These are phyloP conservation scores for Todus mexicanus DNA, from an alignment of 2,797 vertebrate species.

Conservation along the genomic window DNA sequence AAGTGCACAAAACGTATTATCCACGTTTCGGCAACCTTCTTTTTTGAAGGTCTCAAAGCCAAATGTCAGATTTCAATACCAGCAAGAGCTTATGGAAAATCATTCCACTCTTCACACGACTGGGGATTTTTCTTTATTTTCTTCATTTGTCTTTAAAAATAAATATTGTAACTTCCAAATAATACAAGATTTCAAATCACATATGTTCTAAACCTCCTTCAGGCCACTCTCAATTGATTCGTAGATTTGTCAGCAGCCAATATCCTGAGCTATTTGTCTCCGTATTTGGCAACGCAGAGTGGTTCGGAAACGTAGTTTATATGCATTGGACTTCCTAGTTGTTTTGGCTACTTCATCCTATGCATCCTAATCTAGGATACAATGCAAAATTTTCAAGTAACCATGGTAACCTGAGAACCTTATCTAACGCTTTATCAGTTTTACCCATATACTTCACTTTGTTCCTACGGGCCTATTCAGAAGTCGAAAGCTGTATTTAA, in stretches of 20 bases:
- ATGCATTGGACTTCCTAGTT: slow-evolving; percentile 50
- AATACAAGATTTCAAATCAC: background rate
- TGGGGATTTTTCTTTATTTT: background rate
- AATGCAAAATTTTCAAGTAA: slow-evolving; percentile 68
- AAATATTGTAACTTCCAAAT: background rate
- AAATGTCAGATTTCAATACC: slow-evolving; percentile 31
- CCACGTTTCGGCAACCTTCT: slow-evolving; percentile 42
- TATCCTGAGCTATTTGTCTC: slow-evolving; percentile 27
- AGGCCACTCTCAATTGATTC: slow-evolving; percentile 10
- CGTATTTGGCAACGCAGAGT: background rate
- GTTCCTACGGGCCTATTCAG: slow-evolving; percentile 53
- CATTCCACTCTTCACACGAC: background rate
- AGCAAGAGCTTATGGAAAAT: slow-evolving; percentile 6
- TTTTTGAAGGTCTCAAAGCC: slow-evolving; percentile 27
- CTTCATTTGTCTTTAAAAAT: background rate
- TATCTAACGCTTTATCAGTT: slow-evolving; percentile 32
- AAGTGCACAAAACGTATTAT: slow-evolving; percentile 38
- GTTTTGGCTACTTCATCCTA: slow-evolving; percentile 62
- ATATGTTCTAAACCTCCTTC: background rate
- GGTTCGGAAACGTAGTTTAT: slow-evolving; percentile 39
- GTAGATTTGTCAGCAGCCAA: slow-evolving; percentile 18
- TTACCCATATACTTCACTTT: slow-evolving; percentile 51
- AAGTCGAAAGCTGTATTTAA: slow-evolving; percentile 59
- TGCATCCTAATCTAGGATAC: slow-evolving; percentile 65
- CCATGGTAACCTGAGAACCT: slow-evolving; percentile 73